A percentile compares a stretch with the other conserved stretches of the same genome.
Evolutionary conservation across 2,797 vertebrate genomes (phyloP).

Genomic region (Salarias fasciatus): DNA sequence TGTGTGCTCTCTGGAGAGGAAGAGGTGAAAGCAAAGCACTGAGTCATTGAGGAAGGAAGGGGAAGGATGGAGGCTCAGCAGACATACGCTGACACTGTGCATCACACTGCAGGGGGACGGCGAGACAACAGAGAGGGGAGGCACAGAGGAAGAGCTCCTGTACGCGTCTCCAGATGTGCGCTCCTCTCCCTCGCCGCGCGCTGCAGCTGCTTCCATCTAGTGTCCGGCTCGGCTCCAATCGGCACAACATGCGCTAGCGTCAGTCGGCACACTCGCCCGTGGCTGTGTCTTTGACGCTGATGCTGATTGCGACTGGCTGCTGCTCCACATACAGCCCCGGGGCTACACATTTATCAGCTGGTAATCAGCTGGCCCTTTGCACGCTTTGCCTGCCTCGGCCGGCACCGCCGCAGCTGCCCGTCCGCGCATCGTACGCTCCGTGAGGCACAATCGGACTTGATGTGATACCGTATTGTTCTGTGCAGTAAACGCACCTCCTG

Average conservation of each 20-base stretch:
- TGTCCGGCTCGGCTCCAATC: slow-evolving; percentile 38
- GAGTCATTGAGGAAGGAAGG: slow-evolving; percentile 2
- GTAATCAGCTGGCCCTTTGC: slow-evolving; percentile 69
- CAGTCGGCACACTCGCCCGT: slow-evolving; percentile 16
- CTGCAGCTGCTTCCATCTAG: slow-evolving; percentile 57
- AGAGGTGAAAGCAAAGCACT: slow-evolving; percentile 17
- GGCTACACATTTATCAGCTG: slow-evolving; percentile 78
- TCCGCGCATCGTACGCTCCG: not conserved
- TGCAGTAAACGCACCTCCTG: slow-evolving; percentile 13
- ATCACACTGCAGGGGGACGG: slow-evolving; percentile 12
- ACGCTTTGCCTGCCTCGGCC: slow-evolving; percentile 33
- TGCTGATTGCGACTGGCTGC: slow-evolving; percentile 65
- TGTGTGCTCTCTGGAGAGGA: slow-evolving; percentile 11
- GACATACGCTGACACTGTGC: slow-evolving; percentile 13
- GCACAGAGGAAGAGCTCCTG: not conserved
- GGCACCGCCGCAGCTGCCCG: slow-evolving; percentile 6
- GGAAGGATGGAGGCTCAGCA: slow-evolving; percentile 4
- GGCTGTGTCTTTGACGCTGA: slow-evolving; percentile 59
- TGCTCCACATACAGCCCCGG: slow-evolving; percentile 51
- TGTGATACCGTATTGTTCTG: slow-evolving; percentile 9
- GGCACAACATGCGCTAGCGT: slow-evolving; percentile 7
- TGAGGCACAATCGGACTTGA: slow-evolving; percentile 34
- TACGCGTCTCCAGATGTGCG: slow-evolving; percentile 29
- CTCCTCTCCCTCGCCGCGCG: not conserved
- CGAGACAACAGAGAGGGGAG: not conserved